Evolutionary conservation across 2,113 vertebrate genomes (phyloP).

Genomic region (Verasper variegatus): DNA sequence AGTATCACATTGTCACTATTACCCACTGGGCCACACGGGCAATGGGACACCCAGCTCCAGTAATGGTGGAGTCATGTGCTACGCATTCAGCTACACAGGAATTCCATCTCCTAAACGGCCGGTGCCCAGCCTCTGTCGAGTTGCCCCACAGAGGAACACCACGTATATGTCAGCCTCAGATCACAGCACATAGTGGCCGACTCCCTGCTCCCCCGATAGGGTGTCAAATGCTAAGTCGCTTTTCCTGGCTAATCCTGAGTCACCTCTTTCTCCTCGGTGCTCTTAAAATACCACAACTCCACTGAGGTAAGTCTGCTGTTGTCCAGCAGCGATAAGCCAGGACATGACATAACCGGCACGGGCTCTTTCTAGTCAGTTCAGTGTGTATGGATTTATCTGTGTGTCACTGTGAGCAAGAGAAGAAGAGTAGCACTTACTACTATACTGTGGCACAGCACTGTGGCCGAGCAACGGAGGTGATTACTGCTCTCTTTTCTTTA

Average conservation of each 20-base stretch:
- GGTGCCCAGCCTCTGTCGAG: background rate
- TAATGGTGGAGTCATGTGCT: constrained; percentile 18
- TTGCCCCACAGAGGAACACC: constrained; percentile 16
- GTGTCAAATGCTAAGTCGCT: constrained; percentile 67
- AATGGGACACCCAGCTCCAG: constrained; percentile 37
- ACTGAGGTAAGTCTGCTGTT: constrained; percentile 49
- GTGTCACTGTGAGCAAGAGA: background rate
- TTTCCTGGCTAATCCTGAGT: constrained; percentile 64
- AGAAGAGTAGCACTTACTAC: background rate
- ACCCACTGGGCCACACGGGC: constrained; percentile 28
- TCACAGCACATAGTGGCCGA: constrained; percentile 5
- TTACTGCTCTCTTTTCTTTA: no score
- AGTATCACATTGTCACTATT: constrained; percentile 51
- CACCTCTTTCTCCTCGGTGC: constrained; percentile 65
- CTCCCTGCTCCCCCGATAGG: constrained; percentile 28
- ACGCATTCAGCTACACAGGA: constrained; percentile 17
- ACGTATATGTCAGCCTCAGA: constrained; percentile 31
- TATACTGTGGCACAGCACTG: background rate
- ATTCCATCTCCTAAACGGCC: constrained; percentile 34
- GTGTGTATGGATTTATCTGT: background rate
- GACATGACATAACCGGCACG: constrained; percentile 42
- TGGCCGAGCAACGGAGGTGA: no score
- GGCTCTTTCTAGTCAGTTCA: background rate
- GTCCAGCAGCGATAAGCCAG: constrained; percentile 15
- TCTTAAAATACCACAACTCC: constrained; percentile 73